Percentiles rank a stretch among this genome's conserved stretches.
Evolutionary conservation across 2,113 vertebrate species (phyloP).

Genomic region (Cheirogaleus medius): DNA sequence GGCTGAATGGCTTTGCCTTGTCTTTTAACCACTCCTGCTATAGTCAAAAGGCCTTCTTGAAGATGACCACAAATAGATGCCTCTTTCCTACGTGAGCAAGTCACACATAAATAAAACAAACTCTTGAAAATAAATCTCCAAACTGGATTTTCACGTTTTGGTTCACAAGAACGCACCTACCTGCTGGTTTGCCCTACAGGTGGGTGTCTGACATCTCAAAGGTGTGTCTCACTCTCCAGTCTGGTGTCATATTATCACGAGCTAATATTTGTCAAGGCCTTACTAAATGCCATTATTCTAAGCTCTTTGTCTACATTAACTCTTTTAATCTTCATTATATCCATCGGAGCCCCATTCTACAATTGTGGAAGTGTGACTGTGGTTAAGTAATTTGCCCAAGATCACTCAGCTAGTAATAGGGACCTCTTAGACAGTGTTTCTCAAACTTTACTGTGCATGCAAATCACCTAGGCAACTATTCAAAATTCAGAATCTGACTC

Average conservation of each 20-base stretch:
- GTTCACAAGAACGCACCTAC: accelerated
- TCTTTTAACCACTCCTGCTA: neutral
- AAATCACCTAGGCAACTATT: neutral
- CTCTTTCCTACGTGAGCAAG: neutral
- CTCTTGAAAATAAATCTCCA: neutral
- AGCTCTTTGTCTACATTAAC: neutral
- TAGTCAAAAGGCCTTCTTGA: neutral
- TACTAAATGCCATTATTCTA: neutral
- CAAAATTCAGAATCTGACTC: neutral
- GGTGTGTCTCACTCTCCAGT: neutral
- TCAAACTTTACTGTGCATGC: neutral
- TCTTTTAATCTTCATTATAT: neutral
- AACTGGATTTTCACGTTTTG: neutral
- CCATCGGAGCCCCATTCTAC: neutral
- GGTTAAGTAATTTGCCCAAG: neutral
- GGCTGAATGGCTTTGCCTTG: too few relatives aligned
- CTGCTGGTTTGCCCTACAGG: neutral
- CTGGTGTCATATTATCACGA: neutral
- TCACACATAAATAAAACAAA: neutral
- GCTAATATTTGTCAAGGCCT: neutral
- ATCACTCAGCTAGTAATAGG: neutral
- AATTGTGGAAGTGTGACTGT: neutral
- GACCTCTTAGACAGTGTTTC: neutral
- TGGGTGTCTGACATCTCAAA: neutral
- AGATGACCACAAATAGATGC: neutral